Conservation (phyloP, 2,113 vertebrate genomes). For the Neodontobutis hainanensis region DNA sequence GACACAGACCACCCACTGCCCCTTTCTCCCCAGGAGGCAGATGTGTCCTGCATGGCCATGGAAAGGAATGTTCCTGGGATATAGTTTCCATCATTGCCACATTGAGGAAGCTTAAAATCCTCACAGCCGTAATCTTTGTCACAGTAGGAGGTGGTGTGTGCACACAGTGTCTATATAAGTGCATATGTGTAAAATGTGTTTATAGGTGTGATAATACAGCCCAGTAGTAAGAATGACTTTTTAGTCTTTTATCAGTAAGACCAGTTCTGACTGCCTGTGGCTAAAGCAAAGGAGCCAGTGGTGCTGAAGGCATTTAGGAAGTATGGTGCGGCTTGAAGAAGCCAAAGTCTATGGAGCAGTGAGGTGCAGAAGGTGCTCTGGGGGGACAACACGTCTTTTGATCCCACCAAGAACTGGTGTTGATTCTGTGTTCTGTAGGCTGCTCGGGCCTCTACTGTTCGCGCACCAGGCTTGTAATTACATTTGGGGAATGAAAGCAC, state of each 20-base stretch:
- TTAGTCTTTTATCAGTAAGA: constrained; percentile 60
- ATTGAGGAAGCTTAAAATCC: constrained; percentile 52
- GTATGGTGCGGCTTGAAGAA: constrained; percentile 34
- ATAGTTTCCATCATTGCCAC: constrained; percentile 56
- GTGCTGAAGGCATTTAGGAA: constrained; percentile 49
- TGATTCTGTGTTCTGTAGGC: constrained; percentile 52
- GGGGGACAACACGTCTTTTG: constrained; percentile 31
- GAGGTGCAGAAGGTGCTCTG: constrained; percentile 44
- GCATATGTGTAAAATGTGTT: constrained; percentile 53
- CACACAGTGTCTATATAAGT: constrained; percentile 17
- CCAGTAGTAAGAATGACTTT: constrained; percentile 54
- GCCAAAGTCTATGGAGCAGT: constrained; percentile 44
- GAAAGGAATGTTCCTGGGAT: constrained; percentile 64
- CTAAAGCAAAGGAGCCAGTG: constrained; percentile 38
- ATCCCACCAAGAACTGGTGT: constrained; percentile 49
- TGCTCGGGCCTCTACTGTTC: constrained; percentile 51
- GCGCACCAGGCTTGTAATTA: constrained; percentile 72
- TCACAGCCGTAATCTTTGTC: constrained; percentile 54
- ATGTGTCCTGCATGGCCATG: constrained; percentile 39
- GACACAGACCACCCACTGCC: not conserved
- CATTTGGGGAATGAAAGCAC: constrained; percentile 68
- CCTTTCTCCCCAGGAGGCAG: constrained; percentile 25
- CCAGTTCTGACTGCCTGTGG: constrained; percentile 53
- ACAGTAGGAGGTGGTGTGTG: constrained; percentile 41
- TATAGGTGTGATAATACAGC: constrained; percentile 52